Conservation (phyloP, 2,797 vertebrate species). For the Notamacropus eugenii region DNA sequence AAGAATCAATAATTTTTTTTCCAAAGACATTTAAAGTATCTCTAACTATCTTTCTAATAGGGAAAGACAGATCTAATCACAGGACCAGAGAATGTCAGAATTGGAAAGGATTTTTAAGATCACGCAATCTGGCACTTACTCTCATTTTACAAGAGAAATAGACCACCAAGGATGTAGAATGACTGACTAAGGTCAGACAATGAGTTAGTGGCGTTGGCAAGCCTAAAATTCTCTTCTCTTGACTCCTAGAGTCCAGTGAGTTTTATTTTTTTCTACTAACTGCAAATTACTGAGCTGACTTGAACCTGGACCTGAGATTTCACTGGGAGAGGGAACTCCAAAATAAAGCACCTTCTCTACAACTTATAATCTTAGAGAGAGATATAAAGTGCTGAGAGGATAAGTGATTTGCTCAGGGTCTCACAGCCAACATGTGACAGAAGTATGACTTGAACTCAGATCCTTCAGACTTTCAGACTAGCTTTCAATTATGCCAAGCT, state of each 20-base stretch:
- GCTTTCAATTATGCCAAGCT: neutral
- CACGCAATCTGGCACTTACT: neutral
- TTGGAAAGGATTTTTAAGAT: neutral
- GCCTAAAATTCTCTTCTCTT: neutral
- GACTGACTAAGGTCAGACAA: neutral
- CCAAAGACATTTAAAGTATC: too few relatives aligned
- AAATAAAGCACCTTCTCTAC: neutral
- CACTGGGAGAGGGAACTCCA: neutral
- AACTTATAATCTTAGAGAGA: neutral
- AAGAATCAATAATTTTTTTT: neutral
- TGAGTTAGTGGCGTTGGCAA: neutral
- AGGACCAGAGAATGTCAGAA: neutral
- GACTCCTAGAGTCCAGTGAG: too few relatives aligned
- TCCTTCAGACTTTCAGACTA: neutral
- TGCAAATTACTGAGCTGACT: neutral
- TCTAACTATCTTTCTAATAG: neutral
- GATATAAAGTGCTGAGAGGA: neutral
- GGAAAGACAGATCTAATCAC: neutral
- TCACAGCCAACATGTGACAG: neutral
- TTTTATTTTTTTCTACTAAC: neutral
- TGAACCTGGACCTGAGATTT: neutral
- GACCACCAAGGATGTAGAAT: neutral
- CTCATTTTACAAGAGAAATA: neutral
- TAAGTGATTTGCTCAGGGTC: neutral
- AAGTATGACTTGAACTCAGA: neutral